Conservation (phyloP, 2,797 vertebrate species). For the Rhadinocentrus ornatus region DNA sequence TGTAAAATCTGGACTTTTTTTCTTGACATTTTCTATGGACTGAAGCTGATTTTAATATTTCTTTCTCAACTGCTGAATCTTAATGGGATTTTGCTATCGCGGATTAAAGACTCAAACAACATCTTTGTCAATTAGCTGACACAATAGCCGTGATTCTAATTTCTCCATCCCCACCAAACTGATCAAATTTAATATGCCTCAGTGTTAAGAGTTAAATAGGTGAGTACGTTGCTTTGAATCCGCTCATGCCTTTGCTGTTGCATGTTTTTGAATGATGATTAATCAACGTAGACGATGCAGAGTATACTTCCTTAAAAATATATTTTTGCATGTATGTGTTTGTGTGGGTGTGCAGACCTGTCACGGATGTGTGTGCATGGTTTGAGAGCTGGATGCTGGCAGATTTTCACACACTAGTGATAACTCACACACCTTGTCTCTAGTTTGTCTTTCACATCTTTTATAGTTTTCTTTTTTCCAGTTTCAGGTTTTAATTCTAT, state of each 20-base stretch:
- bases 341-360: slow-evolving; percentile 15
- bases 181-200: slow-evolving; percentile 49
- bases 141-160: slow-evolving; percentile 62
- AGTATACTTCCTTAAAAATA: slow-evolving; percentile 1
- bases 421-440: slow-evolving; percentile 35
- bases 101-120: slow-evolving; percentile 78
- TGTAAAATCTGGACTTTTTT: slow-evolving; percentile 63
- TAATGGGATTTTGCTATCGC: slow-evolving; percentile 79
- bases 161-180: slow-evolving; percentile 59
- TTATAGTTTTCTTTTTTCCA: slow-evolving; percentile 2
- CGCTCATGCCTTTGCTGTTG: slow-evolving; percentile 59
- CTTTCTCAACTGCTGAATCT: slow-evolving; percentile 74
- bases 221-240: slow-evolving; percentile 72
- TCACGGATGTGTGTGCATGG: slow-evolving; percentile 21
- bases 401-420: slow-evolving; percentile 49
- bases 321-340: slow-evolving; percentile 25
- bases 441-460: slow-evolving; percentile 21
- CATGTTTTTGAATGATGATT: slow-evolving; percentile 48
- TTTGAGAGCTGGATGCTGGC: slow-evolving; percentile 22
- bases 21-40: slow-evolving; percentile 67
- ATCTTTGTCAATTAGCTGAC: slow-evolving; percentile 69
- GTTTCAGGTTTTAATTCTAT: slow-evolving; percentile 25
- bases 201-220: slow-evolving; percentile 75
- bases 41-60: slow-evolving; percentile 75
- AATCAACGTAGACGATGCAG: slow-evolving; percentile 15